A percentile compares a stretch with the other conserved stretches of the same genome.
Conservation (phyloP, 2,113 vertebrate species). For the Charadrius vociferus region DNA sequence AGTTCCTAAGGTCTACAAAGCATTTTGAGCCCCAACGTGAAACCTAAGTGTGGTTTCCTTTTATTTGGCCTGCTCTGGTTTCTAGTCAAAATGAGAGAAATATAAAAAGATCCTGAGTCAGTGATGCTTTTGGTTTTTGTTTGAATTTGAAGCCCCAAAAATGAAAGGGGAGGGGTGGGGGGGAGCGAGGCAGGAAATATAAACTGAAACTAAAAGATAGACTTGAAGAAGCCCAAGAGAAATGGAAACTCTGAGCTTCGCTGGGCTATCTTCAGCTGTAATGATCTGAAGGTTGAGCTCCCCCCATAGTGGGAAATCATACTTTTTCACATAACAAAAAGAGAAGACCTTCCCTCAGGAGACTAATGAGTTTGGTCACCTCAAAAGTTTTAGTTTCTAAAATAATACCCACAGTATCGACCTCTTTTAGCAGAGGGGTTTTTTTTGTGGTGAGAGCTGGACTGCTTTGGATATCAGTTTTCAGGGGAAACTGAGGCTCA, state of each 20-base stretch:
- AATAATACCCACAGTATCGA: not conserved
- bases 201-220: constrained; percentile 25
- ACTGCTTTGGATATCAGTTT: not conserved
- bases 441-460: not conserved
- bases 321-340: not conserved
- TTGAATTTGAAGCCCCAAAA: not conserved
- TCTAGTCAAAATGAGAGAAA: not conserved
- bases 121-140: not conserved
- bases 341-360: not conserved
- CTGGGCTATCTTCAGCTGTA: not conserved
- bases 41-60: not conserved
- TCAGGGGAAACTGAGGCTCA: not conserved
- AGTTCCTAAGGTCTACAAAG: not conserved
- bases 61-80: not conserved
- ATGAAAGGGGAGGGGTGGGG: not conserved
- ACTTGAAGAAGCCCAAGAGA: not conserved
- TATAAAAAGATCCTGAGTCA: not conserved
- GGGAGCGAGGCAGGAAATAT: not conserved
- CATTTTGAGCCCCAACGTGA: not conserved
- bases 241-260: not conserved
- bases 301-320: not conserved
- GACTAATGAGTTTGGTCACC: not conserved
- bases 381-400: not conserved
- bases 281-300: not conserved
- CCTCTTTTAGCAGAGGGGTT: not conserved